Base-by-base conservation (phyloP, 2,797 vertebrate species). In the Euthynnus affinis region DNA sequence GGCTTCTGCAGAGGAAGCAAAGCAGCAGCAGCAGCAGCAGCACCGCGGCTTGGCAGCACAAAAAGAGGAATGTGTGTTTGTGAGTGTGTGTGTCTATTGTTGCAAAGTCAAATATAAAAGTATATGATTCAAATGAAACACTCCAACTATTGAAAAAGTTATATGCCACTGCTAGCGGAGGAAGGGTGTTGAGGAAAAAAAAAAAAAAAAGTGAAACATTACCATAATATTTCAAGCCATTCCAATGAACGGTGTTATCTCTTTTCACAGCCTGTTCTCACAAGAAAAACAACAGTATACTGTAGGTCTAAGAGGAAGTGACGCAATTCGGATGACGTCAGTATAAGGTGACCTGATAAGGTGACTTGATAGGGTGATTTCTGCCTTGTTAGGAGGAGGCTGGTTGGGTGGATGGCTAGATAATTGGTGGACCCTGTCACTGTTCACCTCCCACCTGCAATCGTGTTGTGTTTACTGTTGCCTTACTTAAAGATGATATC, bases 1-100 rank as follows among this genome's bases (percentile, higher is more conserved):
- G 83, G 88, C 78, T 88, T 79, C 75, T 76, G 84, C 79, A 83
- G 82, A 63, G 80, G 80, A 89, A 78, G 75, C 77, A 63, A 80
- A 87, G 73, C 53, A 76, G 66, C 42, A 55, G 73, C 68, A 87
- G 73, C 53, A 76, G 66, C 42, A 55, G 73, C 68, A n/a, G 71
- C 68, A n/a, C 32, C 20, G 44, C 14, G 51, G 74, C 68, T 78
- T 73, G 83, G 77, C 78, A 74, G 67, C 70, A 73, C 56, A 74
- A 40, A 52, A 78, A 78, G 23, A 73, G 42, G 18, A 56, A n/a
- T 46, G 20, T 69, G 72, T 66, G 60, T 70, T 27, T 73, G 42
- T 29, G 5, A 3, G 27, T 67, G 25, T 46, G 20, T 69, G 72
- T 66, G 60, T 70, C 76, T 55, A 9, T 9, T 49, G 55, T 52